Percentiles rank a stretch among this genome's conserved stretches.
phyloP scores from a whole-genome alignment of 2,113 vertebrate species.

The Chloropsis hardwickii region DNA sequence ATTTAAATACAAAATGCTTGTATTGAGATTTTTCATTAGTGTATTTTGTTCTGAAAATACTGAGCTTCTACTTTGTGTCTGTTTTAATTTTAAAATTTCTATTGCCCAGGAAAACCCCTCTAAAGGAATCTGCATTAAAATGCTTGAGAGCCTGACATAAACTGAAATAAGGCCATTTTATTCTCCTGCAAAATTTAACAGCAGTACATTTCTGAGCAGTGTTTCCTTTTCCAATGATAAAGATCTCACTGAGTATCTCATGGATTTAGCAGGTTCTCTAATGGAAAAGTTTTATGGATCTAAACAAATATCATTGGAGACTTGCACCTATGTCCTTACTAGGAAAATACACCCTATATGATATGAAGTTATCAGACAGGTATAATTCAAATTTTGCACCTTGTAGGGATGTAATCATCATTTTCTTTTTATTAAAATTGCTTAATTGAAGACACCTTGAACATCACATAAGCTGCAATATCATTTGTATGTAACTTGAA shows the following conservation, averaged over 20 bases:
- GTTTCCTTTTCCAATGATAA: not conserved
- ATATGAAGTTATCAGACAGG: not conserved
- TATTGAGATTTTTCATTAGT: not conserved
- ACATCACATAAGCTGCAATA: not conserved
- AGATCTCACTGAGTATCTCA: not conserved
- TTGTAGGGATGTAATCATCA: not conserved
- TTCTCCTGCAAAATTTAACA: slow-evolving; percentile 34
- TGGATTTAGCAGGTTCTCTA: not conserved
- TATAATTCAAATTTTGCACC: not conserved
- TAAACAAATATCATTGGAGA: not conserved
- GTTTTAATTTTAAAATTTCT: not conserved
- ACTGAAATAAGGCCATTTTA: not conserved
- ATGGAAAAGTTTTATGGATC: not conserved
- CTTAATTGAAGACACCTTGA: not conserved
- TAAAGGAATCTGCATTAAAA: not conserved
- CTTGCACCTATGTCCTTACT: not conserved
- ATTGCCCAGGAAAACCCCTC: not conserved
- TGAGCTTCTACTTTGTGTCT: not conserved
- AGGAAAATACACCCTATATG: not conserved
- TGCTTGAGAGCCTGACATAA: not conserved
- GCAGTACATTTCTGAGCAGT: not conserved
- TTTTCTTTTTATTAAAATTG: not conserved
- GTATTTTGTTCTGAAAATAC: not conserved
- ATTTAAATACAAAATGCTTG: not conserved
- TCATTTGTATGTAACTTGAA: not conserved